A percentile compares a stretch with the other conserved stretches of the same genome.
These are phyloP conservation scores for Watsonalla cultraria DNA, from an alignment of 2,888 invertebrate genomes.

Conservation along the genomic window DNA sequence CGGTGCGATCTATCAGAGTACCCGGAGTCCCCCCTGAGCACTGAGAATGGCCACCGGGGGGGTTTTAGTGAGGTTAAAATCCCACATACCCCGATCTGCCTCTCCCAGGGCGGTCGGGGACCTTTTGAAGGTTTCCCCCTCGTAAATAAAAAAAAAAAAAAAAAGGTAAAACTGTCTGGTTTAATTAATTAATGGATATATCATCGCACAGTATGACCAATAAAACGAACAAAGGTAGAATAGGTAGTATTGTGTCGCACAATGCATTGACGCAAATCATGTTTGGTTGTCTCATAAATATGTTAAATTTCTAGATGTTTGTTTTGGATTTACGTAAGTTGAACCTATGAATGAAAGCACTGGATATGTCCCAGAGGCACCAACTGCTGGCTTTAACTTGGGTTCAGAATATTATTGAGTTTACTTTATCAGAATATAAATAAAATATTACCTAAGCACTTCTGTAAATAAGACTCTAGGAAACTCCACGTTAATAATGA, in stretches of 20 bases:
- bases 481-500: no score
- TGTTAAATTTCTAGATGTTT: neutral
- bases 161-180: neutral
- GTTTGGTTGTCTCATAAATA: neutral
- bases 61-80: no score
- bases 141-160: no score
- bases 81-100: no score
- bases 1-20: no score
- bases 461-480: no score
- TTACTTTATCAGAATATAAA: no score
- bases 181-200: neutral
- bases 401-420: neutral
- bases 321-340: conserved; percentile 1
- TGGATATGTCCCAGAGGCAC: neutral
- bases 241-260: neutral
- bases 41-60: no score
- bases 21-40: no score
- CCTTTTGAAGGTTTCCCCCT: no score
- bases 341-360: neutral
- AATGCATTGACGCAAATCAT: neutral
- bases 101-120: no score
- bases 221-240: neutral
- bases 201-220: neutral
- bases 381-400: neutral
- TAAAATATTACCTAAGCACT: no score